Base-by-base conservation (phyloP, 1,140 invertebrate genomes). In the Drosophila lini region DNA sequence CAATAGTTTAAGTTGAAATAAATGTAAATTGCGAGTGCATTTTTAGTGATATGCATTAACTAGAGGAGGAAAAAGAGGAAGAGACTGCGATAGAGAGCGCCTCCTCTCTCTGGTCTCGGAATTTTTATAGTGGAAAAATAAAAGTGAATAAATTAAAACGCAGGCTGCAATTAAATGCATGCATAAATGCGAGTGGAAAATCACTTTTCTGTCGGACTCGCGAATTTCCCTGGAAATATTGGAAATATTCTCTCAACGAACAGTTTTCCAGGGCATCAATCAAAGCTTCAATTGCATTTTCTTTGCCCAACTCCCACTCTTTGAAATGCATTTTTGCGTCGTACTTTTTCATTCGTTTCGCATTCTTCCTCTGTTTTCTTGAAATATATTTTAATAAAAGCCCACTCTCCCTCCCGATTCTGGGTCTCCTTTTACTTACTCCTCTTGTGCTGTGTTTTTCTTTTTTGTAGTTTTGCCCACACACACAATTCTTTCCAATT, bases 401-500 rank as follows among this genome's bases (percentile, higher is more conserved):
- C 61, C 38, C 22, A 28, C 38, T 65, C 60, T 42, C 25, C 32
- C 38, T 60, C 57, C 65, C 59, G 63, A 71, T 80, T 78, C 25
- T 73, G 16, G 50, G 32, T 56, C 55, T 67, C 63, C 47, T 68
- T 64, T 48, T 47, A 38, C 38, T 36, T 41, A 42, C 71, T 67
- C 47, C 53, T 58, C 53, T 50, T 42, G 31, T 47, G 57, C 31
- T 74, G 47, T 55, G 79, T 68, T 75, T 41, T 78, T 74, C 44
- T 65, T 67, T 28, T 47, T 61, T 74, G 62, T 79, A 68, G 61
- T 68, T 67, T 62, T 48, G 76, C 65, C 65, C 62, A 59, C 79
- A 61, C 80, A 70, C 73, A 88, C 68, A 80, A 68, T 69, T 64
- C 71, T 80, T 74, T 75, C 47, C 64, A 78, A 78, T 78, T 78